Evolutionary conservation across 1,140 invertebrate species (phyloP).

Genomic region (Pantala flavescens): DNA sequence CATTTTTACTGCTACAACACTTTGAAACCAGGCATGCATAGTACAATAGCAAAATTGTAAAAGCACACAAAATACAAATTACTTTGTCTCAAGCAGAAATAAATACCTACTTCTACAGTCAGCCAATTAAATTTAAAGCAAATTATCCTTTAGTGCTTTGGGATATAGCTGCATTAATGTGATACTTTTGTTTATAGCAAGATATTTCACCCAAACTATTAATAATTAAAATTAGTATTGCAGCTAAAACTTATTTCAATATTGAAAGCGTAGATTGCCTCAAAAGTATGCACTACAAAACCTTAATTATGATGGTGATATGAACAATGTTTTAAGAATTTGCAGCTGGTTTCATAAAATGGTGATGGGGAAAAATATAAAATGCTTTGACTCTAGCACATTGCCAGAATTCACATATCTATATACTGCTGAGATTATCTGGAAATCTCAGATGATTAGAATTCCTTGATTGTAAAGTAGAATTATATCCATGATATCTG

Average conservation of each 20-base stretch:
- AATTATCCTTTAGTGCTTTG: not conserved
- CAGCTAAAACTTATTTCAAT: not conserved
- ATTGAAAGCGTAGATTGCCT: not conserved
- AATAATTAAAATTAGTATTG: not conserved
- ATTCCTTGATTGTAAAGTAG: no score
- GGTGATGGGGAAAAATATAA: no score
- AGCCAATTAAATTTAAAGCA: not conserved
- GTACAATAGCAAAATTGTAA: not conserved
- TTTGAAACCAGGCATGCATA: not conserved
- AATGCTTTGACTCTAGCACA: no score
- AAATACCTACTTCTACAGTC: not conserved
- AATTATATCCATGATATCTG: not conserved
- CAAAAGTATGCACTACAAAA: not conserved
- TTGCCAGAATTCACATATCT: not conserved
- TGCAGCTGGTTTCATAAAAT: no score
- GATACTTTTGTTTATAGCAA: not conserved
- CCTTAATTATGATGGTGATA: not conserved
- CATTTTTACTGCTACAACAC: not conserved
- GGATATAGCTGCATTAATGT: not conserved
- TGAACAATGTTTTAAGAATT: no score
- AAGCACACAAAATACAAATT: slow-evolving; percentile 7
- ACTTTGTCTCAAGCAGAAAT: not conserved
- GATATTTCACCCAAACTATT: not conserved
- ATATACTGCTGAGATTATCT: not conserved
- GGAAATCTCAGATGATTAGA: not conserved